Percentiles rank a stretch among this genome's conserved stretches.
Conservation (phyloP, 2,888 invertebrate genomes). For the Diplazon laetatorius region DNA sequence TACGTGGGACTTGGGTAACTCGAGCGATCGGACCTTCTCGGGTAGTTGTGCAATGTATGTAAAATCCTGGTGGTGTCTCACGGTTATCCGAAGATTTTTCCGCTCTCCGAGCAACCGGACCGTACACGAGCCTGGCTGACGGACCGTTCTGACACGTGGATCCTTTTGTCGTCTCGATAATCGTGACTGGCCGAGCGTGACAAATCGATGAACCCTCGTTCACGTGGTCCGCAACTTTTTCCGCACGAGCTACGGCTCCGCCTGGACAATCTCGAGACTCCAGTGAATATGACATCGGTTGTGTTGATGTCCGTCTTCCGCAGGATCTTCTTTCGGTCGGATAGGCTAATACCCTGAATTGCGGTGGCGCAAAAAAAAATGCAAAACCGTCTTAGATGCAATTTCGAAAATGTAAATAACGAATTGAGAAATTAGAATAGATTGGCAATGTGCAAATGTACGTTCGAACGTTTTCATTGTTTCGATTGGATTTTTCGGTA, state of each 20-base stretch:
- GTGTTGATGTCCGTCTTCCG: neutral
- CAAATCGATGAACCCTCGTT: neutral
- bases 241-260: conserved; percentile 59
- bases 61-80: conserved; percentile 48
- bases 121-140: conserved; percentile 52
- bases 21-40: conserved; percentile 57
- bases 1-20: conserved; percentile 53
- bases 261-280: conserved; percentile 58
- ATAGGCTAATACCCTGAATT: conserved; percentile 58
- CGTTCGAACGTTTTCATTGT: neutral
- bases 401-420: neutral
- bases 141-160: conserved; percentile 48
- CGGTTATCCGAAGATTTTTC: conserved; percentile 20
- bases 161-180: conserved; percentile 46
- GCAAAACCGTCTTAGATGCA: neutral
- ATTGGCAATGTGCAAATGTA: too few relatives aligned
- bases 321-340: conserved; percentile 25
- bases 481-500: conserved; percentile 39
- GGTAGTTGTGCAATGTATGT: conserved; percentile 65
- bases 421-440: too few relatives aligned
- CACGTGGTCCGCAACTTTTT: conserved; percentile 35
- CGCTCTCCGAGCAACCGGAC: conserved; percentile 26
- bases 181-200: conserved; percentile 13
- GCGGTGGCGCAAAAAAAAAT: neutral
- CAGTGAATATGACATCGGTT: conserved; percentile 55